Conservation (phyloP, 2,888 invertebrate genomes). For the Agelastica alni region DNA sequence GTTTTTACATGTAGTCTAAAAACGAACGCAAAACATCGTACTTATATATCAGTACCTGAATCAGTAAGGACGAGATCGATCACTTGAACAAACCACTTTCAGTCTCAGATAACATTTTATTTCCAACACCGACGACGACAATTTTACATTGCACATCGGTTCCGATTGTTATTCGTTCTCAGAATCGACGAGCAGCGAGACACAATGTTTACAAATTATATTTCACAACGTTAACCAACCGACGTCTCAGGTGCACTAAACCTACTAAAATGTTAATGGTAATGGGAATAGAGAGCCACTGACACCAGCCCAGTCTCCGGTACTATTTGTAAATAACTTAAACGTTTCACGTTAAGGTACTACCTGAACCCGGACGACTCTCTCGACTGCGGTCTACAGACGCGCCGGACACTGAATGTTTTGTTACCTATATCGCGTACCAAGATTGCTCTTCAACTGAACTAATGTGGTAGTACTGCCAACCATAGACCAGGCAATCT, state of each 20-base stretch:
- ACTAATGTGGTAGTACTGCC: conserved; percentile 10
- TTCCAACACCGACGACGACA: neutral
- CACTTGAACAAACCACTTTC: too few species aligned
- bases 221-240: conserved; percentile 15
- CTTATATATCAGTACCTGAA: too few species aligned
- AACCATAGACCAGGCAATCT: conserved; percentile 2
- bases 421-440: conserved; percentile 12
- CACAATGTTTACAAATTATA: conserved; percentile 15
- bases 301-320: conserved; percentile 8
- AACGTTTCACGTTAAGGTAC: conserved; percentile 7
- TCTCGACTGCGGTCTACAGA: neutral
- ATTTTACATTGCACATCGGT: neutral
- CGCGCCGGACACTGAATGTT: conserved; percentile 12
- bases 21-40: too few species aligned
- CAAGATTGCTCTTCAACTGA: conserved; percentile 3
- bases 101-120: conserved; percentile 1
- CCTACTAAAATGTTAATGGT: conserved; percentile 19
- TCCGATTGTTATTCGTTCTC: conserved; percentile 5
- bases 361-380: conserved; percentile 9
- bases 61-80: too few species aligned
- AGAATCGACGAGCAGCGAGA: conserved; percentile 6
- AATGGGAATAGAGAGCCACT: conserved; percentile 7
- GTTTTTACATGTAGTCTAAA: too few species aligned
- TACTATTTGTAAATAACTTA: conserved; percentile 3
- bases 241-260: conserved; percentile 15